phyloP scores from a whole-genome alignment of 1,140 invertebrate species.

The Ceratina japonica region DNA sequence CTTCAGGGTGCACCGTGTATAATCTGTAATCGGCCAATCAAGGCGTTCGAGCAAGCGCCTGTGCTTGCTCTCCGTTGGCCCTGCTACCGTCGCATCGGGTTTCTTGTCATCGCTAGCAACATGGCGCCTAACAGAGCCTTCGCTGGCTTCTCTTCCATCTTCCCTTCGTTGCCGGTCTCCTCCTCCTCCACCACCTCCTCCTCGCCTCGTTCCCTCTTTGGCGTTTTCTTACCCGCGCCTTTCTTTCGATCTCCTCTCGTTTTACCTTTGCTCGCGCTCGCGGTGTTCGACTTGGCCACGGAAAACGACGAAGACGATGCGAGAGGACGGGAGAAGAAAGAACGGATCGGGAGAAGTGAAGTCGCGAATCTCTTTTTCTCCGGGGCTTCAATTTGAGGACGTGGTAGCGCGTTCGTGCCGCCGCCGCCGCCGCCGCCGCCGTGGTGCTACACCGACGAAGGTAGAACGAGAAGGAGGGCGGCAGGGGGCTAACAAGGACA shows the following conservation, averaged over 20 bases:
- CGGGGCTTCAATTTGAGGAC: slow-evolving; percentile 67
- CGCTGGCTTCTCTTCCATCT: slow-evolving; percentile 59
- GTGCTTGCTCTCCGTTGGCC: slow-evolving; percentile 56
- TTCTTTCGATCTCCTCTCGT: slow-evolving; percentile 31
- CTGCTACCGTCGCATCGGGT: slow-evolving; percentile 66
- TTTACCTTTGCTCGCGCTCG: slow-evolving; percentile 9
- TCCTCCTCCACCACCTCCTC: slow-evolving; percentile 28
- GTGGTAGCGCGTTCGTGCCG: slow-evolving; percentile 61
- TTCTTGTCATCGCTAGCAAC: slow-evolving; percentile 70
- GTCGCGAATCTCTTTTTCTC: slow-evolving; percentile 67
- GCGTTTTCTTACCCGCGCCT: slow-evolving; percentile 46
- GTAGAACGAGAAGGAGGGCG: background rate
- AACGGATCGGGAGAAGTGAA: slow-evolving; percentile 51
- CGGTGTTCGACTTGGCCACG: slow-evolving; percentile 20
- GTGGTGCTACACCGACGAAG: slow-evolving; percentile 9
- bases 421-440: slow-evolving; percentile 47
- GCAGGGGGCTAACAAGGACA: slow-evolving; percentile 25
- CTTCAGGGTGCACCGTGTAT: slow-evolving; percentile 67
- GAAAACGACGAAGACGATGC: slow-evolving; percentile 37
- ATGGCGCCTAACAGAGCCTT: slow-evolving; percentile 64
- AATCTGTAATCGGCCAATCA: slow-evolving; percentile 72
- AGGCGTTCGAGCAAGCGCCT: slow-evolving; percentile 59
- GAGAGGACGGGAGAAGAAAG: slow-evolving; percentile 14
- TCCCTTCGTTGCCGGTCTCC: slow-evolving; percentile 40
- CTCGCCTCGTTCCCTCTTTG: slow-evolving; percentile 36